Percentiles rank a stretch among this genome's conserved stretches.
Conservation (phyloP, 2,113 vertebrate species). For the Cinclus mexicanus region DNA sequence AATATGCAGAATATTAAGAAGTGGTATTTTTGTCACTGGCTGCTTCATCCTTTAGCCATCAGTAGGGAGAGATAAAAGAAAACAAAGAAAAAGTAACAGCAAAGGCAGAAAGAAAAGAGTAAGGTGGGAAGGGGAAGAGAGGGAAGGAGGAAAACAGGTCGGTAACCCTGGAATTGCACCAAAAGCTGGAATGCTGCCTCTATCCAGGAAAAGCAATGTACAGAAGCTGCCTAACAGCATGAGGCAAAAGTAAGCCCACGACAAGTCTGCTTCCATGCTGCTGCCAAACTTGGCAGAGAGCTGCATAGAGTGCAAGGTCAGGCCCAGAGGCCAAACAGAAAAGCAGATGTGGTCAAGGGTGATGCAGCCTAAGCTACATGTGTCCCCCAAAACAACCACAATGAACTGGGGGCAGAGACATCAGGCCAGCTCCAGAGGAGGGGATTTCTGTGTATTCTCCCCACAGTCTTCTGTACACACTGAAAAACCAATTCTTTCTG, state of each 20-base stretch:
- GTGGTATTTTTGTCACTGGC: neutral
- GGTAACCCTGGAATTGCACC: neutral
- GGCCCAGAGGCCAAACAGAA: neutral
- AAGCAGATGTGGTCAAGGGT: neutral
- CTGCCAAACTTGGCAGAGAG: conserved; percentile 13
- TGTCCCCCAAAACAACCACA: neutral
- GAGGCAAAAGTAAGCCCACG: conserved; percentile 40
- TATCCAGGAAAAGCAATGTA: conserved; percentile 1
- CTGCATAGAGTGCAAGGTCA: neutral
- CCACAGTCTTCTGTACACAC: neutral
- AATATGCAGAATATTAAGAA: neutral
- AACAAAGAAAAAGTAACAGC: neutral
- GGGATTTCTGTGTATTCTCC: neutral
- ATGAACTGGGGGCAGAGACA: neutral
- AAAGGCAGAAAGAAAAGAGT: neutral
- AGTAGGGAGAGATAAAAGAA: neutral
- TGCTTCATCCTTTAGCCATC: neutral
- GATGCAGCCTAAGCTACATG: neutral
- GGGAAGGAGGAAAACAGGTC: neutral
- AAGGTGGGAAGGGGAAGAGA: neutral
- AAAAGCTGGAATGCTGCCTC: neutral
- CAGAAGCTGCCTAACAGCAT: conserved; percentile 23
- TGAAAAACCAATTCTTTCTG: conserved; percentile 22
- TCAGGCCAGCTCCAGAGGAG: neutral
- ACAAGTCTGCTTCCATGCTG: conserved; percentile 11